Conservation (phyloP, 2,113 vertebrate genomes). For the Noctilio leporinus region DNA sequence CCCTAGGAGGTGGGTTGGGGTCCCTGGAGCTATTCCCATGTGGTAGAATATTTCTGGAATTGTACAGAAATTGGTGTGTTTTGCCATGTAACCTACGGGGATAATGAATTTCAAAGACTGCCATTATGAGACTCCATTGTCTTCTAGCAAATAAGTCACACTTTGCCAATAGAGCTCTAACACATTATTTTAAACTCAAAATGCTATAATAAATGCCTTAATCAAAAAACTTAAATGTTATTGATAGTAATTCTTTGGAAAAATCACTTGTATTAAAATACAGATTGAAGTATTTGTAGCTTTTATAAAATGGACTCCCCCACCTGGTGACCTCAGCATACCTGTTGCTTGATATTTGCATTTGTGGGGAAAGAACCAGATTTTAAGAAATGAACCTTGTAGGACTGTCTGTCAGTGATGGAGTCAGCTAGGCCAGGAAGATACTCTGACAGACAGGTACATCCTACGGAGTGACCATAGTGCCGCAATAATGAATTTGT, state of each 20-base stretch:
- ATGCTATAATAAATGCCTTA: not conserved
- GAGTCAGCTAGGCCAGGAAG: not conserved
- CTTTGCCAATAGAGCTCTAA: not conserved
- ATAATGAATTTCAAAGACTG: not conserved
- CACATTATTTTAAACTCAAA: conserved; percentile 5
- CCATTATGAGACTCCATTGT: not conserved
- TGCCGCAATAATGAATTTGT: not conserved
- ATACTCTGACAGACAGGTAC: not conserved
- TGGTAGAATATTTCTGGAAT: conserved; percentile 22
- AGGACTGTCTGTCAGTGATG: not conserved
- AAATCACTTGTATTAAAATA: conserved; percentile 12
- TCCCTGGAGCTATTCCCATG: not conserved
- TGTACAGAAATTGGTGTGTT: not conserved
- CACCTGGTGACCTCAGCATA: rapidly evolving
- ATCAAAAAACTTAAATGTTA: not conserved
- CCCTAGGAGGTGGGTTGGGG: not conserved
- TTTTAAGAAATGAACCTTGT: not conserved
- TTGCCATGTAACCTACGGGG: not conserved
- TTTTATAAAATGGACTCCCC: not conserved
- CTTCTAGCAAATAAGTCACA: not conserved
- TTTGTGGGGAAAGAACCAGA: not conserved
- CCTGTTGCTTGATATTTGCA: not conserved
- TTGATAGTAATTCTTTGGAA: conserved; percentile 16
- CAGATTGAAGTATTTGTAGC: not conserved
- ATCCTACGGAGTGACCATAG: not conserved